Evolutionary conservation across 2,888 invertebrate species (phyloP).

Genomic region (Disparrhopalites patrizii): DNA sequence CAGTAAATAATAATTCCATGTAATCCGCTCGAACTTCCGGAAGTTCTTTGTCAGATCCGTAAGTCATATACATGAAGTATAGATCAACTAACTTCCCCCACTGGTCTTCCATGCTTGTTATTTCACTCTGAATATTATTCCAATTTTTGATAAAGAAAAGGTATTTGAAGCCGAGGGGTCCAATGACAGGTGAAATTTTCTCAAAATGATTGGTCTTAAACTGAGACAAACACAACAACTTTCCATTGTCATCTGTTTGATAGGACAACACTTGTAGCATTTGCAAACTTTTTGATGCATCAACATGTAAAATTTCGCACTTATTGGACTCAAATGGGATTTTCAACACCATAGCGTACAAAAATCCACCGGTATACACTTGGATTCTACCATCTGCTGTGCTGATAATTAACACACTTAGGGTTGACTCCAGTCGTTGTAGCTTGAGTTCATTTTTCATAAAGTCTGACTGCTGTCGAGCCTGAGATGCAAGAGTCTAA

Average conservation of each 20-base stretch:
- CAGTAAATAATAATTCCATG: slow-evolving; percentile 42
- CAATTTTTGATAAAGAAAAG: slow-evolving; percentile 41
- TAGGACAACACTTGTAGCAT: slow-evolving; percentile 35
- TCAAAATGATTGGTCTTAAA: slow-evolving; percentile 35
- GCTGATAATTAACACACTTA: slow-evolving; percentile 76
- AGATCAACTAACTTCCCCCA: slow-evolving; percentile 43
- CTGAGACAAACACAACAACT: slow-evolving; percentile 31
- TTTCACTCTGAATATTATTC: slow-evolving; percentile 41
- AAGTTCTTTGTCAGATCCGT: slow-evolving; percentile 34
- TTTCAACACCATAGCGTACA: slow-evolving; percentile 33
- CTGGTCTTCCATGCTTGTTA: slow-evolving; percentile 39
- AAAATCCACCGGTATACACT: slow-evolving; percentile 43
- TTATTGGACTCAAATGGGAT: slow-evolving; percentile 24
- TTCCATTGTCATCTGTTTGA: slow-evolving; percentile 29
- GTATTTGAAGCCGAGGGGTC: slow-evolving; percentile 43
- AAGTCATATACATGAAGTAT: slow-evolving; percentile 42
- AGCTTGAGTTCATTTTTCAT: slow-evolving; percentile 37
- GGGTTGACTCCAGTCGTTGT: slow-evolving; percentile 37
- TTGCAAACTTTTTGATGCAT: slow-evolving; percentile 33
- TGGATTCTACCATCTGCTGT: slow-evolving; percentile 64
- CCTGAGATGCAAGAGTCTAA: slow-evolving; percentile 38
- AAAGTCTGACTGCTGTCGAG: slow-evolving; percentile 39
- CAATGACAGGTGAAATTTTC: slow-evolving; percentile 35
- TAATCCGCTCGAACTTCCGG: slow-evolving; percentile 40
- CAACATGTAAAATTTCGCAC: slow-evolving; percentile 29